phyloP scores from a whole-genome alignment of 2,888 invertebrate genomes.

The Lycocerus yunnanus region DNA sequence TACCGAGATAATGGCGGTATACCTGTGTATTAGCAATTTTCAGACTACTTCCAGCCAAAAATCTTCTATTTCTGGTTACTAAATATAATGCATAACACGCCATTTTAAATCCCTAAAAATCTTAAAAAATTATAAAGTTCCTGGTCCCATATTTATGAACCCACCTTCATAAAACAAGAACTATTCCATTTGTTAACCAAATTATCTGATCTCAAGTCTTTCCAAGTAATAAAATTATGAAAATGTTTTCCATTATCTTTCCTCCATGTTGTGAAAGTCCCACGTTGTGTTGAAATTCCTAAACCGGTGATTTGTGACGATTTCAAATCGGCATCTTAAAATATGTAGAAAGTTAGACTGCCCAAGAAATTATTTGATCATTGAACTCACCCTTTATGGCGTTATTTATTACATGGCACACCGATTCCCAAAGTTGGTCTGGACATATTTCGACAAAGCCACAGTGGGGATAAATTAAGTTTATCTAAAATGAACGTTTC shows the following conservation, averaged over 20 bases:
- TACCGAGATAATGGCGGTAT: not conserved
- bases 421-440: conserved; percentile 74
- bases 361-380: not conserved
- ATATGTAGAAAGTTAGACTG: not conserved
- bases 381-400: conserved; percentile 68
- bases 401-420: conserved; percentile 69
- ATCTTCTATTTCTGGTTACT: conserved; percentile 78
- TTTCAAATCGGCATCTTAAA: conserved; percentile 71
- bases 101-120: conserved; percentile 64
- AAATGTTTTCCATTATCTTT: conserved; percentile 62
- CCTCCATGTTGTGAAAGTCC: conserved; percentile 70
- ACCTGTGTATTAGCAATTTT: conserved; percentile 87
- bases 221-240: conserved; percentile 74
- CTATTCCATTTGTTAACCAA: conserved; percentile 63
- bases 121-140: not conserved
- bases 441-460: conserved; percentile 91
- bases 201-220: conserved; percentile 64
- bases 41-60: conserved; percentile 82
- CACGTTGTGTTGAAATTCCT: conserved; percentile 67
- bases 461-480: conserved; percentile 75
- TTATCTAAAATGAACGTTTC: conserved; percentile 65
- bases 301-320: conserved; percentile 74
- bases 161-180: conserved; percentile 60
- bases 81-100: conserved; percentile 72
- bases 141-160: not conserved